These are phyloP conservation scores for Acropternis orthonyx DNA, from an alignment of 2,797 vertebrate genomes.

Conservation along the genomic window DNA sequence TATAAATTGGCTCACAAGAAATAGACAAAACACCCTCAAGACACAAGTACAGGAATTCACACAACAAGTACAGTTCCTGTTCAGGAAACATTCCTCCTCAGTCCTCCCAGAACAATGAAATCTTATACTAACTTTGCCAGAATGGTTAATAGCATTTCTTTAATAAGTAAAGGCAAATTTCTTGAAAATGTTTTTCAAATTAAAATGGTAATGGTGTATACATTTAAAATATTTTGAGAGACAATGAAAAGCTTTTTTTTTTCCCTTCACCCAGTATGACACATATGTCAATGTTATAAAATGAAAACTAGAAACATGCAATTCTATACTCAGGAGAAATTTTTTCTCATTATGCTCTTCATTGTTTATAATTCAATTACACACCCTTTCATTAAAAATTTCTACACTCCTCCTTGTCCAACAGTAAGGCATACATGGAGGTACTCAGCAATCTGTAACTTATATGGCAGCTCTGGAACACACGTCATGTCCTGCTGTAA, in stretches of 20 bases:
- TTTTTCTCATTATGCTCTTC: neutral
- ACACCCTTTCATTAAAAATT: neutral
- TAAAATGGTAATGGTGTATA: neutral
- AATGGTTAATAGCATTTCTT: neutral
- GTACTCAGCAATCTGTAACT: fast-evolving
- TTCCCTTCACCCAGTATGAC: neutral
- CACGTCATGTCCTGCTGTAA: neutral
- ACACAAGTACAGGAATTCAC: neutral
- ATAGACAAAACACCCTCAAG: neutral
- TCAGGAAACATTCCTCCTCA: neutral
- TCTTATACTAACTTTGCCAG: neutral
- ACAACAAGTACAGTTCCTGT: neutral
- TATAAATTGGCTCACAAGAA: neutral
- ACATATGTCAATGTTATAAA: neutral
- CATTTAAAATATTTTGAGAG: neutral
- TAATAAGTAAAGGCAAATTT: neutral
- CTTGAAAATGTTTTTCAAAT: neutral
- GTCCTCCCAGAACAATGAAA: neutral
- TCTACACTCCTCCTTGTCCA: neutral
- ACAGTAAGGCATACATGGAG: neutral
- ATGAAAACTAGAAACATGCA: neutral
- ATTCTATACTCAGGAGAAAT: neutral
- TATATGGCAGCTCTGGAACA: neutral
- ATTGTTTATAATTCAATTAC: neutral
- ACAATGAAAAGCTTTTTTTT: neutral